These are phyloP conservation scores for Eublepharis macularius DNA, from an alignment of 2,113 vertebrate species.

Conservation along the genomic window DNA sequence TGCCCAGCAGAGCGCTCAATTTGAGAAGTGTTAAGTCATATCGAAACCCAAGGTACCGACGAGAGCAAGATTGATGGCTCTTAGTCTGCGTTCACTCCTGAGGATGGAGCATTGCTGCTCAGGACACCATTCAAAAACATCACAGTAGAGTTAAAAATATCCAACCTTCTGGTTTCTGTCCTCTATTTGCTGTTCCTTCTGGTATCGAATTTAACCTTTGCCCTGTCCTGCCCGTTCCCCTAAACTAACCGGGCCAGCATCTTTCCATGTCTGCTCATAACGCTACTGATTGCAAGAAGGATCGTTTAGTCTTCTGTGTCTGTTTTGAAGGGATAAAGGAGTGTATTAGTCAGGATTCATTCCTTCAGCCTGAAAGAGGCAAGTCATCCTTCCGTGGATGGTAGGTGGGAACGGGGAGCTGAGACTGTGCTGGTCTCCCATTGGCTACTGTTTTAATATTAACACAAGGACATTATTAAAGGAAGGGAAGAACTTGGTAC, in stretches of 20 bases:
- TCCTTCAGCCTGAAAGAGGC: background rate
- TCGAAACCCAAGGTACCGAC: background rate
- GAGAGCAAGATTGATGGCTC: background rate
- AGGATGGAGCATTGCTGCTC: background rate
- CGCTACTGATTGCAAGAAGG: background rate
- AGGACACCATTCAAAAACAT: no score
- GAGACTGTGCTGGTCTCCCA: background rate
- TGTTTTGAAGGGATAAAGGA: background rate
- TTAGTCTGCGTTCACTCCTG: background rate
- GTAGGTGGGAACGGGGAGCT: no score
- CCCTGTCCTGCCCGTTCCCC: background rate
- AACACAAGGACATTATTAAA: background rate
- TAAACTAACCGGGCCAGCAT: background rate
- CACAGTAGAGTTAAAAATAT: background rate
- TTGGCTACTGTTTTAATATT: background rate
- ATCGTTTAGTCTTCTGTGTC: background rate
- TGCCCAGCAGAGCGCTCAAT: background rate
- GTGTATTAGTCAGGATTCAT: background rate
- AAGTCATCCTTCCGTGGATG: background rate
- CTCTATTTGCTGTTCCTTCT: background rate
- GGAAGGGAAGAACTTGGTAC: background rate
- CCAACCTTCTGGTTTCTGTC: background rate
- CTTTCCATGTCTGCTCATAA: background rate
- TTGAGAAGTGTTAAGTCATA: background rate
- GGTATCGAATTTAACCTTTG: background rate